These are phyloP conservation scores for Denticeps clupeoides DNA, from an alignment of 2,797 vertebrate species.

Conservation along the genomic window DNA sequence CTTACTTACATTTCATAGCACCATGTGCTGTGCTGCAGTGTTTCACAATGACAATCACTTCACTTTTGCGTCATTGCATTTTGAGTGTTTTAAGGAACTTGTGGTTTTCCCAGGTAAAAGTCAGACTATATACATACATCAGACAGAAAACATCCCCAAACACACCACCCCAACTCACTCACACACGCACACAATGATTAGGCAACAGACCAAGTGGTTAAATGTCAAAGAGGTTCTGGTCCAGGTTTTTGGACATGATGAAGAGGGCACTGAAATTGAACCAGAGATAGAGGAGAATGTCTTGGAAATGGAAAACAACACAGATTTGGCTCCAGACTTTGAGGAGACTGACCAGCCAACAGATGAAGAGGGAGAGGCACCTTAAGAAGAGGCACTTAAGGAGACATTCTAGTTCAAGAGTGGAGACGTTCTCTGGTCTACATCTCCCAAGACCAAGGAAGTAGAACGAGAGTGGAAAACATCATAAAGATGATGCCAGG, in stretches of 20 bases:
- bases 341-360: slow-evolving; percentile 7
- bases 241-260: slow-evolving; percentile 9
- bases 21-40: too few relatives aligned
- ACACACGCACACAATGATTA: too few relatives aligned
- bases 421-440: slow-evolving; percentile 3
- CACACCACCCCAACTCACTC: too few relatives aligned
- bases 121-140: too few relatives aligned
- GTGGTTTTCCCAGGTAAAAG: too few relatives aligned
- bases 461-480: slow-evolving; percentile 17
- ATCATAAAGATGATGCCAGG: slow-evolving; percentile 18
- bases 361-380: slow-evolving; percentile 1
- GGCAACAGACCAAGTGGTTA: slow-evolving; percentile 4
- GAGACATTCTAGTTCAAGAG: slow-evolving; percentile 5
- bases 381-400: slow-evolving; percentile 4
- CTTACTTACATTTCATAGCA: too few relatives aligned
- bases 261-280: slow-evolving; percentile 17
- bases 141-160: too few relatives aligned
- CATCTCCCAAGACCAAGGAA: slow-evolving; percentile 12
- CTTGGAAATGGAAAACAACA: slow-evolving; percentile 16
- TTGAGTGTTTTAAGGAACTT: too few relatives aligned
- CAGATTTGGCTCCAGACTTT: background rate
- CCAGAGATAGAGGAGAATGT: slow-evolving; percentile 25
- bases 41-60: too few relatives aligned
- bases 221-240: slow-evolving; percentile 13
- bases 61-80: too few relatives aligned